These are phyloP conservation scores for Crocodylus rhombifer DNA, from an alignment of 2,797 vertebrate genomes.

Conservation along the genomic window DNA sequence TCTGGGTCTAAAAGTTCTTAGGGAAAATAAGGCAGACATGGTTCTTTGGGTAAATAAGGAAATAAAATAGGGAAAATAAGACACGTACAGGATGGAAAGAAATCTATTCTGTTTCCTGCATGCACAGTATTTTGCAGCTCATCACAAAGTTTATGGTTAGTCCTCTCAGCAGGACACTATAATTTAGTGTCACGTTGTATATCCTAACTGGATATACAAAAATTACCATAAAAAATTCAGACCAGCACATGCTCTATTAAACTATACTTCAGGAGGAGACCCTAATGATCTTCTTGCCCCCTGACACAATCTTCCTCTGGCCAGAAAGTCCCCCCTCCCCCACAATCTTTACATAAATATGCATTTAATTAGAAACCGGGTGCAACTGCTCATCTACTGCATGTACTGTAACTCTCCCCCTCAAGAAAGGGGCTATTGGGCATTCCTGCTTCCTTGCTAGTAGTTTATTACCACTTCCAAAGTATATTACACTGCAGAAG, in stretches of 20 bases:
- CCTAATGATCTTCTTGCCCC: background rate
- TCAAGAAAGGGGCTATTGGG: background rate
- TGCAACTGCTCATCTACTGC: background rate
- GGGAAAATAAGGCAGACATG: background rate
- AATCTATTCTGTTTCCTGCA: background rate
- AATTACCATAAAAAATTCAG: background rate
- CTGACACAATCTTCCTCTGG: background rate
- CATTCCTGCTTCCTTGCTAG: background rate
- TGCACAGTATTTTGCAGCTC: background rate
- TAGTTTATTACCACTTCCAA: slow-evolving; percentile 5
- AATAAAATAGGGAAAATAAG: background rate
- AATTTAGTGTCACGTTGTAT: background rate
- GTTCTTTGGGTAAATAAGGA: background rate
- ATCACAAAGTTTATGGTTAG: background rate
- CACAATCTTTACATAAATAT: background rate
- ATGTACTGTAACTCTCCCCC: background rate
- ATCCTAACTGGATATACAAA: background rate
- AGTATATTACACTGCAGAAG: background rate
- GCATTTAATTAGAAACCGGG: background rate
- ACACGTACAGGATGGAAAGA: background rate
- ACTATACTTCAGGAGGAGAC: background rate
- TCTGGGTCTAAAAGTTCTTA: background rate
- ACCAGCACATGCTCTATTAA: background rate
- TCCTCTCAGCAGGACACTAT: background rate
- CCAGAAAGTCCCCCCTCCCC: background rate